Evolutionary conservation across 2,113 vertebrate species (phyloP), one percentile per base, ranked within the genome.

Genomic region (Microcebus jonahi): DNA sequence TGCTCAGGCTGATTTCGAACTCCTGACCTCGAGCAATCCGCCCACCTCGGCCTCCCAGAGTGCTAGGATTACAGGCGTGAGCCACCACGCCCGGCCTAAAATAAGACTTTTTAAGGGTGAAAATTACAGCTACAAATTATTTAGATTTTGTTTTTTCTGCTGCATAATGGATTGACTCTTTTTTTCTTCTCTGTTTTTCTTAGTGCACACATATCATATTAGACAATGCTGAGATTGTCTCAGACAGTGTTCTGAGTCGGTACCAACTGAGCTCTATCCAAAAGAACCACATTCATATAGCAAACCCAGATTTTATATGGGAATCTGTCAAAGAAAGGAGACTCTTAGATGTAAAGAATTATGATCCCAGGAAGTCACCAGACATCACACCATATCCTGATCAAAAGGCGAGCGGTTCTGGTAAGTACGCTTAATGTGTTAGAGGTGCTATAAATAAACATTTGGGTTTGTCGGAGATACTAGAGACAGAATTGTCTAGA

Each of bases 161-260:
- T 25, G 36, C 5, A 39, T 39, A 71, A 71, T 6, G 68, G 36
- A 15, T 61, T 50, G 36, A 67, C 61, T 88, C 13, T 91, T 71
- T 98, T 53, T 83, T 94, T 96, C 96, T 96, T 63, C 27, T 63
- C 61, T 63, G 61, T 63, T 63, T 63, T 63, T 63, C 61, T 97
- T 97, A 99, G 99, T 99, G 98, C 96, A 99, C 99, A 50, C 98
- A 99, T 93, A 70, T 99, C 25, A 98, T 99, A 95, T 97, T 98
- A 90, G 98, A 95, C 53, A 97, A 93, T n/a, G 96, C 98, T 95
- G 96, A 48, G 48, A 48, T 48, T 11, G 48, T 48, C 48, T 48
- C 48, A 48, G 48, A 48, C 48, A 48, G 98, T 77, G 57, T 59
- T 25, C 97, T 99, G 91, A 99, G 98, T 97, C 80, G 97, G 93